These are phyloP conservation scores for Triops longicaudatus DNA, from an alignment of 1,140 invertebrate species.

Conservation along the genomic window DNA sequence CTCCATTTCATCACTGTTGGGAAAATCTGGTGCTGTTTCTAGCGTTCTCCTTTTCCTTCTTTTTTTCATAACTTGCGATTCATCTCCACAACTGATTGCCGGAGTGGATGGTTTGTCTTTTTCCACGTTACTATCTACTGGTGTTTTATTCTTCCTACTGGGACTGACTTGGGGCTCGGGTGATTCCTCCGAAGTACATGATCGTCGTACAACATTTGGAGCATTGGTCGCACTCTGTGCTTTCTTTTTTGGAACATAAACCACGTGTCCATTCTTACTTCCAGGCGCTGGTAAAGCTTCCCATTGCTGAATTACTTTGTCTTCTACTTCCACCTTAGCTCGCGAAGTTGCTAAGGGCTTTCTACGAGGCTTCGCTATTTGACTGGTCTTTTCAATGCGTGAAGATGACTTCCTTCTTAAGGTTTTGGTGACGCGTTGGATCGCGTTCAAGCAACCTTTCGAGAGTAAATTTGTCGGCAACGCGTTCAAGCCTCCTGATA, in stretches of 20 bases:
- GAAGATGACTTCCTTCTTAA: conserved; percentile 27
- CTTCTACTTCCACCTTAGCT: not conserved
- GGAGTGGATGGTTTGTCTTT: not conserved
- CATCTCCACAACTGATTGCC: too few relatives aligned
- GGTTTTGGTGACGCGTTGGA: conserved; percentile 28
- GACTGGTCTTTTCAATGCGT: conserved; percentile 20
- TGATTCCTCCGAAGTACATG: conserved; percentile 17
- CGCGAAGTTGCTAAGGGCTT: not conserved
- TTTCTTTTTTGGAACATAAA: conserved; percentile 24
- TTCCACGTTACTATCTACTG: not conserved
- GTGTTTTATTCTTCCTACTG: not conserved
- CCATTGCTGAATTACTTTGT: conserved; percentile 18
- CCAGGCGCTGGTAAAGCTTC: conserved; percentile 8
- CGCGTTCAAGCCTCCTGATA: conserved; percentile 19
- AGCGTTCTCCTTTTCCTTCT: not conserved
- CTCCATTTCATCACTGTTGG: conserved; percentile 20
- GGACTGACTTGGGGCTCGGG: not conserved
- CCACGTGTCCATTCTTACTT: not conserved
- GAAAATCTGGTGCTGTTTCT: not conserved
- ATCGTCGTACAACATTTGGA: not conserved
- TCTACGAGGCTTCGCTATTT: conserved; percentile 29
- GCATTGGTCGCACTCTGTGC: not conserved
- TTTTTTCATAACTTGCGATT: too few relatives aligned
- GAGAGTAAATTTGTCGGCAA: conserved; percentile 29
- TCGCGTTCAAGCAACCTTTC: conserved; percentile 31